phyloP scores from a whole-genome alignment of 2,888 invertebrate species.

The Eupithecia exiguata region DNA sequence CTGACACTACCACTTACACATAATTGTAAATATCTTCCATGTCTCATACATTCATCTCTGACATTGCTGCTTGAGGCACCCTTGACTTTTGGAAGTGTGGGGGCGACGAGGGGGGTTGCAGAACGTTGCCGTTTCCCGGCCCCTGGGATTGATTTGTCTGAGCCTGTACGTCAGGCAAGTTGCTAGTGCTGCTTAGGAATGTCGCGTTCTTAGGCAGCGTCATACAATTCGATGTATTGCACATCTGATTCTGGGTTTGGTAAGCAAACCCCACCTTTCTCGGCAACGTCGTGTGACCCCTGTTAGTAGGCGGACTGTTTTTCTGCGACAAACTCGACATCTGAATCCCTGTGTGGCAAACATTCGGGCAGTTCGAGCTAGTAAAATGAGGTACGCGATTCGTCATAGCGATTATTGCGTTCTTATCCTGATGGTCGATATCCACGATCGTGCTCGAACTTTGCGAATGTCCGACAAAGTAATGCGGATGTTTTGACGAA shows the following conservation, averaged over 20 bases:
- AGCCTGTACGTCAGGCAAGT: constrained; percentile 80
- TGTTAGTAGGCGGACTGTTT: constrained; percentile 74
- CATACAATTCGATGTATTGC: constrained; percentile 82
- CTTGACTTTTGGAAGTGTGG: constrained; percentile 82
- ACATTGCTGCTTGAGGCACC: constrained; percentile 92
- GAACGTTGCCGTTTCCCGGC: constrained; percentile 61
- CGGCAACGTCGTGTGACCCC: constrained; percentile 77
- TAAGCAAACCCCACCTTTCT: constrained; percentile 80
- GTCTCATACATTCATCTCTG: constrained; percentile 95
- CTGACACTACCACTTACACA: constrained; percentile 73
- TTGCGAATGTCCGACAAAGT: constrained; percentile 90
- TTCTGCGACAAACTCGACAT: constrained; percentile 79
- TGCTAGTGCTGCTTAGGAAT: constrained; percentile 73
- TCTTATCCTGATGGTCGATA: constrained; percentile 90
- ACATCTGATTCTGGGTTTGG: constrained; percentile 74
- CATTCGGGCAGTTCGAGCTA: constrained; percentile 80
- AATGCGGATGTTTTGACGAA: constrained; percentile 89
- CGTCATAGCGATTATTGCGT: constrained; percentile 80
- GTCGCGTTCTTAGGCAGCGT: constrained; percentile 85
- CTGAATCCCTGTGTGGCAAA: constrained; percentile 85
- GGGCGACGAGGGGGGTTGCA: constrained; percentile 73
- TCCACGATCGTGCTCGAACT: constrained; percentile 93
- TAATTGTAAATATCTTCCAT: constrained; percentile 84
- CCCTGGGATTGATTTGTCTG: constrained; percentile 76
- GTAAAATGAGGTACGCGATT: constrained; percentile 79